A percentile compares a stretch with the other conserved stretches of the same genome.
phyloP scores from a whole-genome alignment of 2,888 invertebrate genomes.

The Drosophila fulvimacula region DNA sequence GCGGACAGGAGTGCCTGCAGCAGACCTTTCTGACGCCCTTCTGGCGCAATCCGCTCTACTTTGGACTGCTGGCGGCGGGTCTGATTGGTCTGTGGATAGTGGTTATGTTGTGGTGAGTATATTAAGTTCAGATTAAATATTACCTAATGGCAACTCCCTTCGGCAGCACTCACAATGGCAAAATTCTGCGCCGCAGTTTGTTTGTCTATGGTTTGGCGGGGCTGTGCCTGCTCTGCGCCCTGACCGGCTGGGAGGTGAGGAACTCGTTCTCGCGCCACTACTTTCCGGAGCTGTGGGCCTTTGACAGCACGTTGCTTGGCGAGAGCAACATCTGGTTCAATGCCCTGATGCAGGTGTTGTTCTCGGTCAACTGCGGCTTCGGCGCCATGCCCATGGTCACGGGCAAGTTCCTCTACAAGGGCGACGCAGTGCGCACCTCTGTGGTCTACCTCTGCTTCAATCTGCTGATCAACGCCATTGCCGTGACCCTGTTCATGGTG shows the following conservation, averaged over 20 bases:
- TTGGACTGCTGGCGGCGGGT: conserved; percentile 83
- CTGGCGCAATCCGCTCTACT: conserved; percentile 84
- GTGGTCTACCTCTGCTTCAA: conserved; percentile 85
- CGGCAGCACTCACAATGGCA: conserved; percentile 84
- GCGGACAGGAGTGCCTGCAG: conserved; percentile 83
- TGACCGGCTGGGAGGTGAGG: conserved; percentile 84
- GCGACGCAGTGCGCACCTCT: conserved; percentile 84
- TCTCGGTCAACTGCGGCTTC: conserved; percentile 84
- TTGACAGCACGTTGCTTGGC: conserved; percentile 67
- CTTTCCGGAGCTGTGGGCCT: conserved; percentile 83
- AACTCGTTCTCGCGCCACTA: conserved; percentile 80
- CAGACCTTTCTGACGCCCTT: conserved; percentile 84
- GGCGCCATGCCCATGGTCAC: conserved; percentile 84
- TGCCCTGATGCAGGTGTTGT: conserved; percentile 84
- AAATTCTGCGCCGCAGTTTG: conserved; percentile 82
- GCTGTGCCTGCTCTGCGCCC: conserved; percentile 77
- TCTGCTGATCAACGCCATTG: conserved; percentile 83
- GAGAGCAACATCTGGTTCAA: conserved; percentile 84
- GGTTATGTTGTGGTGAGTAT: conserved; percentile 83
- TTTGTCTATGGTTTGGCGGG: conserved; percentile 83
- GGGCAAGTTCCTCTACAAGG: conserved; percentile 85
- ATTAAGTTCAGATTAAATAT: rapidly evolving
- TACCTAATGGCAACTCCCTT: neutral
- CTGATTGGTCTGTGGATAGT: conserved; percentile 84
- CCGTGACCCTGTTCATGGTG: conserved; percentile 84